Evolutionary conservation across 2,113 vertebrate genomes (phyloP), one percentile per base, ranked within the genome.

Genomic region (Xiphias gladius): DNA sequence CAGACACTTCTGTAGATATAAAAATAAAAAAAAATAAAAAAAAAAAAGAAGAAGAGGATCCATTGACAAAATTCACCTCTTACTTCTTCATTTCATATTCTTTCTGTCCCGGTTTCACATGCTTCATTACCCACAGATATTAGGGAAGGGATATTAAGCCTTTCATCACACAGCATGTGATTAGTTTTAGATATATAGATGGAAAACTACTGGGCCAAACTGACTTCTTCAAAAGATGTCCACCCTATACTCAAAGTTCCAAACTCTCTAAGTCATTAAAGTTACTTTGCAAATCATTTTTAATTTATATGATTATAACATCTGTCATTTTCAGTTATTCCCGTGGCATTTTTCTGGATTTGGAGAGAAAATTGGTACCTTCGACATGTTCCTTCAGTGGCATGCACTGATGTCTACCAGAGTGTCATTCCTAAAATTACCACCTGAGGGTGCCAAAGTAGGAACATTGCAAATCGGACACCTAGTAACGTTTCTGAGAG

Each of bases 61-160:
- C 22, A n/a, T 5, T 10, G 52, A 54, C 22, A 54, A n/a, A 54
- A 54, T 10, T 17, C 19, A 20, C 17, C 7, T 39, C 76, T 73
- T 66, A 94, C 94, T 94, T 95, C 75, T 95, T 94, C 93, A 95
- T 94, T 87, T 95, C 94, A 87, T 94, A 95, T 76, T 95, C 94
- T 39, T 91, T 90, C 19, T 84, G 82, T 73, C 94, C 93, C 30
- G 93, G 88, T 83, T 77, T 94, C 50, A 94, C 91, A 24, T 88
- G n/a, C 80, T 93, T 95, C 94, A 95, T 95, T 55, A 95, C 10
- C 94, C 95, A 52, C 7, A 80, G 43, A n/a, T n/a, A n/a, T n/a
- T n/a, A 74, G 9, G 58, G 70, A 52, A 52, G 4, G 48, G 6
- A 52, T 52, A 52, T 52, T 22, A 52, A 52, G 2, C 14, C 1